phyloP scores from a whole-genome alignment of 1,140 invertebrate species.

The Pectinophora gossypiella region DNA sequence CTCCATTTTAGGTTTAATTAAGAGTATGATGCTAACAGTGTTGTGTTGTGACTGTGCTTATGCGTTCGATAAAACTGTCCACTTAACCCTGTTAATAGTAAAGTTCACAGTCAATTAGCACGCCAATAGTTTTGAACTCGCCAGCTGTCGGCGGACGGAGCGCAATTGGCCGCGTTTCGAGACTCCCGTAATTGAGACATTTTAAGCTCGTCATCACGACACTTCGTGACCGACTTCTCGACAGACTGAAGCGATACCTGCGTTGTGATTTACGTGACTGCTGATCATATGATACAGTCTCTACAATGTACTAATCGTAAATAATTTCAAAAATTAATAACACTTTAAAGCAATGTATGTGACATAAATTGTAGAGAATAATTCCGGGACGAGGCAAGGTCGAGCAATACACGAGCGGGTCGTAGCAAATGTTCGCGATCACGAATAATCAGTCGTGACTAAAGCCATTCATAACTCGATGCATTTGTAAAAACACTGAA shows the following conservation, averaged over 20 bases:
- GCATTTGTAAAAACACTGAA: not conserved
- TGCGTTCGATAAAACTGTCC: conserved; percentile 27
- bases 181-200: conserved; percentile 27
- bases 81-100: conserved; percentile 62
- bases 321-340: not conserved
- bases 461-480: not conserved
- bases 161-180: conserved; percentile 43
- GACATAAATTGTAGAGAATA: not conserved
- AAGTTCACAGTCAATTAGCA: conserved; percentile 60
- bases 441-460: conserved; percentile 11
- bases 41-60: conserved; percentile 22
- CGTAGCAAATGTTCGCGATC: not conserved
- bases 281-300: not conserved
- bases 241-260: conserved; percentile 3
- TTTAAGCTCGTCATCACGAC: conserved; percentile 29
- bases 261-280: conserved; percentile 9
- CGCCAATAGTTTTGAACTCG: conserved; percentile 53
- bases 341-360: not conserved
- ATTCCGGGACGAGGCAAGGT: conserved; percentile 21
- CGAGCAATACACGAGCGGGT: conserved; percentile 4
- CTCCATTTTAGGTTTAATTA: no score
- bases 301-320: not conserved
- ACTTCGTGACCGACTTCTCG: conserved; percentile 20
- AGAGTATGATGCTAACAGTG: no score
- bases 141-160: conserved; percentile 44